Percentiles rank a stretch among this genome's conserved stretches.
Evolutionary conservation across 2,797 vertebrate genomes (phyloP).

Genomic region (Agapornis canus): DNA sequence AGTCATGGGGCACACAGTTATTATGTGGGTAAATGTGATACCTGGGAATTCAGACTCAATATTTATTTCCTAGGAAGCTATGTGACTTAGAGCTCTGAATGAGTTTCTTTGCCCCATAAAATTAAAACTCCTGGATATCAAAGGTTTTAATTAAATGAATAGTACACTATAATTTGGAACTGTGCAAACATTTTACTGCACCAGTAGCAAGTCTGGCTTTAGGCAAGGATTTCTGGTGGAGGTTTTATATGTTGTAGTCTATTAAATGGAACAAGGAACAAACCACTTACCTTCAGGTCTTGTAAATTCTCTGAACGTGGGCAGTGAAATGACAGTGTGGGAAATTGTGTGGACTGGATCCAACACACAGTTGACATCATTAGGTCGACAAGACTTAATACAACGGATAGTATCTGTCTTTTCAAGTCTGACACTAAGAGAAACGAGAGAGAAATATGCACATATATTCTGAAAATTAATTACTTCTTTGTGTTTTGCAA

Average conservation of each 20-base stretch:
- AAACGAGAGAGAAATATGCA: constrained; percentile 11
- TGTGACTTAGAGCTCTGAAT: neutral
- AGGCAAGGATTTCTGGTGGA: constrained; percentile 2
- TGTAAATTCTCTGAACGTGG: constrained; percentile 91
- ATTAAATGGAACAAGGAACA: constrained; percentile 1
- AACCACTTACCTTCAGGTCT: constrained; percentile 88
- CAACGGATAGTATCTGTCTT: constrained; percentile 89
- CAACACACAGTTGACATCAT: constrained; percentile 83
- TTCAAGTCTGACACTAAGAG: constrained; percentile 75
- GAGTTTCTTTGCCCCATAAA: neutral
- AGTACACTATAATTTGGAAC: constrained; percentile 15
- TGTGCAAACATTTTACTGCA: constrained; percentile 28
- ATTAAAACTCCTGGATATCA: neutral
- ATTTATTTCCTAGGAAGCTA: neutral
- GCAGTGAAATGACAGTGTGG: constrained; percentile 93
- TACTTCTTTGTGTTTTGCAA: neutral
- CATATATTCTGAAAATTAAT: neutral
- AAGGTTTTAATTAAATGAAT: constrained; percentile 16
- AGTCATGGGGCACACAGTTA: neutral
- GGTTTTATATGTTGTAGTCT: neutral
- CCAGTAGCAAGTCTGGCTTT: neutral
- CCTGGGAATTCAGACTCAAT: neutral
- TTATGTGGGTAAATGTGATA: neutral
- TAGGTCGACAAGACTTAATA: constrained; percentile 88
- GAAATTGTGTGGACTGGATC: constrained; percentile 90